These are phyloP conservation scores for Megathymus violae DNA, from an alignment of 1,140 invertebrate species.

Conservation along the genomic window DNA sequence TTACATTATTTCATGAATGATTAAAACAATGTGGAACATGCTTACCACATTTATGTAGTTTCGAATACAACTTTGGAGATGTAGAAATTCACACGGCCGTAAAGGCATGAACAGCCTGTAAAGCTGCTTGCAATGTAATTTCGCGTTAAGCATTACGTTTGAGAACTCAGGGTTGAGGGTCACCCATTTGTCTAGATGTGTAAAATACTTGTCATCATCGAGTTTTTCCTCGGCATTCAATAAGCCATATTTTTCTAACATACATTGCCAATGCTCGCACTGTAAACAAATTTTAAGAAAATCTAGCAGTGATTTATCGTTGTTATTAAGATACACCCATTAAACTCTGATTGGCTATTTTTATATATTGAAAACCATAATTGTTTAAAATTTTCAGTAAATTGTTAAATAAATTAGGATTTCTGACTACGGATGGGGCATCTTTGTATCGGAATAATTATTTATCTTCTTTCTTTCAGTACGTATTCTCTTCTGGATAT, in stretches of 20 bases:
- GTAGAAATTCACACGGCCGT: conserved; percentile 45
- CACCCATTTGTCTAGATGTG: conserved; percentile 56
- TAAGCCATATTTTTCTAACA: conserved; percentile 53
- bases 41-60: conserved; percentile 54
- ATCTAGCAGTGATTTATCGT: background rate
- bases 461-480: too few species aligned
- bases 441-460: too few species aligned
- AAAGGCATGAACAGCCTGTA: conserved; percentile 45
- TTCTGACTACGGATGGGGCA: too few species aligned
- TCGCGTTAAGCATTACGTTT: conserved; percentile 48
- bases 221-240: conserved; percentile 38
- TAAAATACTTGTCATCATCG: conserved; percentile 50
- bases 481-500: too few species aligned
- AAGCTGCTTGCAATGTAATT: conserved; percentile 46
- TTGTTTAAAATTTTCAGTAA: too few species aligned
- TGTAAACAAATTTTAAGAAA: conserved; percentile 38
- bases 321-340: too few species aligned
- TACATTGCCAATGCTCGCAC: conserved; percentile 57
- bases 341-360: too few species aligned
- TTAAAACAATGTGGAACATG: too few species aligned
- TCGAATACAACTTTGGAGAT: conserved; percentile 52
- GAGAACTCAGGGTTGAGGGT: conserved; percentile 52
- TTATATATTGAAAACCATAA: too few species aligned
- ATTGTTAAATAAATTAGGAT: too few species aligned
- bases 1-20: too few species aligned